Evolutionary conservation across 2,113 vertebrate species (phyloP).

Genomic region (Vimba vimba): DNA sequence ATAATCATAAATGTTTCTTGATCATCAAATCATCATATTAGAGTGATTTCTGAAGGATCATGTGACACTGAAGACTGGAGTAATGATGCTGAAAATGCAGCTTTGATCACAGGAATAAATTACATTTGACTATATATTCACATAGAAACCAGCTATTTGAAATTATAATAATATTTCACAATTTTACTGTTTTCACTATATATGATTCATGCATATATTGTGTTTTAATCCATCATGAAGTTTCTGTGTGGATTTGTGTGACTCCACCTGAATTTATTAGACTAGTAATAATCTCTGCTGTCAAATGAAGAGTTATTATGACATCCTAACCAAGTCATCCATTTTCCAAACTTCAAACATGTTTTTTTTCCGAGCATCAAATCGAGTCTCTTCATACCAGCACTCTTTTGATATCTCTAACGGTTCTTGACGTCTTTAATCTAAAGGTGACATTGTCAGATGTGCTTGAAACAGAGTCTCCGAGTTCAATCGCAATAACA

Average conservation of each 20-base stretch:
- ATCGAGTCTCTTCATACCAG: slow-evolving; percentile 9
- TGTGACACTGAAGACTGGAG: not conserved
- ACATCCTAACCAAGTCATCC: not conserved
- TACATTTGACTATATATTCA: not conserved
- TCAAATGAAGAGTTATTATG: not conserved
- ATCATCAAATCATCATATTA: not conserved
- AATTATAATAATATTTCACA: not conserved
- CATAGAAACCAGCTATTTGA: not conserved
- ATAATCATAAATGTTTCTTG: not conserved
- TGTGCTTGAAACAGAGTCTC: slow-evolving; percentile 23
- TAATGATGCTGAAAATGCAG: not conserved
- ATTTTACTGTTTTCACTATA: not conserved
- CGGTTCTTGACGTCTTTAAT: slow-evolving; percentile 19
- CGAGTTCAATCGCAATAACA: not conserved
- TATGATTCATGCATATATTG: not conserved
- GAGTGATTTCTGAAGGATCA: not conserved
- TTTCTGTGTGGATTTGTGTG: not conserved
- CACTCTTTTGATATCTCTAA: not conserved
- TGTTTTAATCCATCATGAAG: not conserved
- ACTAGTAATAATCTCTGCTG: not conserved
- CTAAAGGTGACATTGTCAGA: slow-evolving; percentile 42
- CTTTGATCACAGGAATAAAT: not conserved
- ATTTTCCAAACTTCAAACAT: slow-evolving; percentile 12
- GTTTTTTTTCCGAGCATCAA: not conserved
- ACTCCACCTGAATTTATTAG: not conserved